Evolutionary conservation across 2,113 vertebrate species (phyloP).

Genomic region (Nothobranchius furzeri): DNA sequence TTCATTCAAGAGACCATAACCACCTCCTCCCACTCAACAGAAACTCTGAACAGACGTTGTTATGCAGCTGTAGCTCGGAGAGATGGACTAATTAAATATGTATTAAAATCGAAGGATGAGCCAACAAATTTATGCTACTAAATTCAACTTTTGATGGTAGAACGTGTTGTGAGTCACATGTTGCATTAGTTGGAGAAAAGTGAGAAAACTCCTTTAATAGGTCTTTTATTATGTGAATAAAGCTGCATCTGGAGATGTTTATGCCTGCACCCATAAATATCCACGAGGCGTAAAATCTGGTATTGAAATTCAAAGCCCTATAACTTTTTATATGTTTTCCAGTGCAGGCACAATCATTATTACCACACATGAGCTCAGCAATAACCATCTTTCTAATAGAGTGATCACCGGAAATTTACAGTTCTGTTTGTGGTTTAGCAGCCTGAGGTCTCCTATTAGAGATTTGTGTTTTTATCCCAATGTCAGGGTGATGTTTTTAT

Average conservation of each 20-base stretch:
- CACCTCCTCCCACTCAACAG: no score
- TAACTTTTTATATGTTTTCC: background rate
- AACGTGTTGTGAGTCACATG: no score
- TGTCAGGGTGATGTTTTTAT: slow-evolving; percentile 23
- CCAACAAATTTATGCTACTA: no score
- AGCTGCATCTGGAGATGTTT: background rate
- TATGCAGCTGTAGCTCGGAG: no score
- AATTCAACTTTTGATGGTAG: no score
- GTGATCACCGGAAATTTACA: slow-evolving; percentile 27
- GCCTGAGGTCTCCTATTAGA: slow-evolving; percentile 2
- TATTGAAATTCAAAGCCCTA: background rate
- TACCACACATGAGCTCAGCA: slow-evolving; percentile 18
- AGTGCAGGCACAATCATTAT: slow-evolving; percentile 4
- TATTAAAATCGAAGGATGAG: no score
- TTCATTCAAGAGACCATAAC: no score
- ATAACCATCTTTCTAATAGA: slow-evolving; percentile 24
- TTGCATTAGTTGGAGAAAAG: background rate
- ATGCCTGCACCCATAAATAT: background rate
- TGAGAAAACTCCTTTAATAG: no score
- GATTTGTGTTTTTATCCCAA: slow-evolving; percentile 15
- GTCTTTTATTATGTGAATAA: no score
- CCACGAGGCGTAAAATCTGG: slow-evolving; percentile 1
- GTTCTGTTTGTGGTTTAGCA: slow-evolving; percentile 24
- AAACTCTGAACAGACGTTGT: no score
- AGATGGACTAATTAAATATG: no score